These are phyloP conservation scores for Pungitius pungitius DNA, from an alignment of 2,113 vertebrate species.

Conservation along the genomic window DNA sequence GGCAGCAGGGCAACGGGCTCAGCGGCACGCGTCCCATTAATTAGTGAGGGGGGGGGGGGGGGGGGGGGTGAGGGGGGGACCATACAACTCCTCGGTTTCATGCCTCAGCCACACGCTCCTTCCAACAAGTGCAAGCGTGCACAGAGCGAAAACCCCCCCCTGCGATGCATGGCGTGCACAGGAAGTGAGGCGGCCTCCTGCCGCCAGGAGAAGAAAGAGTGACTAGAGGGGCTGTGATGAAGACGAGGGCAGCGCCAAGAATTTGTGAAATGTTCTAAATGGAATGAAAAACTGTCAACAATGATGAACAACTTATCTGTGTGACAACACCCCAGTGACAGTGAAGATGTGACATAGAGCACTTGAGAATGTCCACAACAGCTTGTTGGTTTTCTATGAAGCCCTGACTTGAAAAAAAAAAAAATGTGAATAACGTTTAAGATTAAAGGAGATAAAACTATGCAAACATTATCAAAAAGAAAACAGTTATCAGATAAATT, in stretches of 20 bases:
- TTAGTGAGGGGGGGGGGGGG: no score
- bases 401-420: no score
- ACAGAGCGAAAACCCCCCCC: conserved; percentile 1
- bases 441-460: no score
- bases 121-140: conserved; percentile 43
- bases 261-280: background rate
- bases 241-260: background rate
- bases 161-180: conserved; percentile 19
- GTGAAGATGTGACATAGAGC: conserved; percentile 31
- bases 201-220: background rate
- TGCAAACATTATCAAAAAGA: no score
- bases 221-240: background rate
- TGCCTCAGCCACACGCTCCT: conserved; percentile 20
- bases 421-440: no score
- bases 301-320: no score
- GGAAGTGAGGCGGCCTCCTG: conserved; percentile 24
- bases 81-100: conserved; percentile 42
- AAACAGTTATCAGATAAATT: no score
- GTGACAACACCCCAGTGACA: background rate
- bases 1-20: conserved; percentile 64
- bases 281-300: background rate
- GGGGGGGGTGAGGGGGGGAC: no score
- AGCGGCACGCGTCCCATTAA: conserved; percentile 70
- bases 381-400: background rate
- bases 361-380: conserved; percentile 47